Evolutionary conservation across 2,797 vertebrate genomes (phyloP), one percentile per base, ranked within the genome.

Genomic region (Ispidina lecontei): DNA sequence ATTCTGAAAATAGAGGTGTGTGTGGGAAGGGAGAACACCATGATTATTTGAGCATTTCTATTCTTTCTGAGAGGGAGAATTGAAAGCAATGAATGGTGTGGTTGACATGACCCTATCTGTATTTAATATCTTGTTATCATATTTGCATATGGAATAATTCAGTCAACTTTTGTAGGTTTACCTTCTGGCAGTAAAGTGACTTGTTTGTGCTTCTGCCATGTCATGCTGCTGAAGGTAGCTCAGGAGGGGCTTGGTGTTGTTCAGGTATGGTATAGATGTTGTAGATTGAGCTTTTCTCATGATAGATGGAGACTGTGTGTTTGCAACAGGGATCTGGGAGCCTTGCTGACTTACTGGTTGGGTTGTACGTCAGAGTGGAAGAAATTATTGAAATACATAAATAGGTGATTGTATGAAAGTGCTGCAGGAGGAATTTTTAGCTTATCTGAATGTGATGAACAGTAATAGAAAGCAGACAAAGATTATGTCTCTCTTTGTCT

Each of bases 101-200:
- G 88, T 87, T 91, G 90, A 94, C 96, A 96, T 77, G 97, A 95
- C 88, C 90, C 97, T 97, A 97, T 98, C 98, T 98, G 96, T 97
- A 97, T 98, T 98, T 97, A 97, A 97, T 98, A 98, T 97, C 92
- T 81, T 77, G 94, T 98, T 97, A 97, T 98, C 98, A 97, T 98
- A 98, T 98, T 98, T 98, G 97, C 97, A 98, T 98, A 97, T 98
- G 98, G 98, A 98, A 98, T 98, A 98, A 98, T 98, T 98, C 98
- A 97, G 97, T 98, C 97, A 98, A 98, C 94, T 96, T 82, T 92
- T 89, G 87, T 92, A 78, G 89, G 84, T 95, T 91, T 95, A 97
- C 97, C 97, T 98, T 97, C 22, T 14, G 92, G 97, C 96, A 96
- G 97, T 98, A 98, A 98, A 98, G 88, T 59, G 74, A 64, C 78